Evolutionary conservation across 2,113 vertebrate genomes (phyloP).

Genomic region (Megatriorchis doriae): DNA sequence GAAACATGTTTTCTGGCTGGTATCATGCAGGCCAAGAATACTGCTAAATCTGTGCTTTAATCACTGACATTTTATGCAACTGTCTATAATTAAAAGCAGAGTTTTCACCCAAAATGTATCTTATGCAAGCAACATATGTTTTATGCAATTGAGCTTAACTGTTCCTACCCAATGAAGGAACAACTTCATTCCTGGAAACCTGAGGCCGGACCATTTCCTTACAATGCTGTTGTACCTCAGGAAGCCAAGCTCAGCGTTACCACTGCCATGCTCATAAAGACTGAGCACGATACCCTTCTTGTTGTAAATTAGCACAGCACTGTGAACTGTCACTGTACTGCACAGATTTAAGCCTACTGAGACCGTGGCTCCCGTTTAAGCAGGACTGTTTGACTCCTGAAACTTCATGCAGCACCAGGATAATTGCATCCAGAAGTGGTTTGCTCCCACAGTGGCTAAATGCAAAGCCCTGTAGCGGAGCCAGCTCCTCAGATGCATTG

Average conservation of each 20-base stretch:
- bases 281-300: rapidly evolving
- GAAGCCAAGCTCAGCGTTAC: background rate
- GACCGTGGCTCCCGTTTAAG: background rate
- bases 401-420: background rate
- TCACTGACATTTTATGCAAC: slow-evolving; percentile 51
- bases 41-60: slow-evolving; percentile 28
- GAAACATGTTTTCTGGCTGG: slow-evolving; percentile 15
- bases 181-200: background rate
- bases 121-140: slow-evolving; percentile 46
- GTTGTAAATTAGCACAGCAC: background rate
- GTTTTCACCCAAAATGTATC: slow-evolving; percentile 35
- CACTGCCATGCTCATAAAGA: background rate
- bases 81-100: slow-evolving; percentile 25
- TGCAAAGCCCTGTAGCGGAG: background rate
- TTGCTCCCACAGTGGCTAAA: background rate
- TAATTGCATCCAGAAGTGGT: background rate
- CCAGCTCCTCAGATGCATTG: background rate
- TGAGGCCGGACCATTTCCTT: background rate
- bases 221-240: background rate
- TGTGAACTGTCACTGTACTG: background rate
- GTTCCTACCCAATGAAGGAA: background rate
- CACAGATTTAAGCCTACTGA: background rate
- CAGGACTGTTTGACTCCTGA: background rate
- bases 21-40: slow-evolving; percentile 8
- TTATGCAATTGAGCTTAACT: slow-evolving; percentile 29